Conservation (phyloP, 2,797 vertebrate genomes). For the Hemitrygon akajei region DNA sequence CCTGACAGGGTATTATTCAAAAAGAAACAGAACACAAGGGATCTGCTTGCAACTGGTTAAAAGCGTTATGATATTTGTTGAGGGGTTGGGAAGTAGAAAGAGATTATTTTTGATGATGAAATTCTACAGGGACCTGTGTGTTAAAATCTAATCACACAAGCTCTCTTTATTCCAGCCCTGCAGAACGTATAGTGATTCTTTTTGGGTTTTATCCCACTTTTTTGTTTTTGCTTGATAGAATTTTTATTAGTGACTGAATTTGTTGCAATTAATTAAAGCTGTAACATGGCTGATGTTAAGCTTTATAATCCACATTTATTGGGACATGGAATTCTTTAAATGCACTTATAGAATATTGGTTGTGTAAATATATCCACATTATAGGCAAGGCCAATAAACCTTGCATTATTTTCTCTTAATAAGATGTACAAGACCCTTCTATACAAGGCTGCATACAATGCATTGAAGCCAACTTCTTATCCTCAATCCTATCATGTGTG, state of each 20-base stretch:
- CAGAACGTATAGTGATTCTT: neutral
- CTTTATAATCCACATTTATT: neutral
- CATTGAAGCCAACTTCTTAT: constrained; percentile 46
- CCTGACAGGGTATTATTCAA: neutral
- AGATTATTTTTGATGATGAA: neutral
- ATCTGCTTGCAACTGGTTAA: neutral
- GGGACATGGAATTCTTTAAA: neutral
- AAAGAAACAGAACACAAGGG: neutral
- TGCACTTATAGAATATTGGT: neutral
- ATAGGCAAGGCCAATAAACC: neutral
- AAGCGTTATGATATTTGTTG: neutral
- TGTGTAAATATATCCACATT: neutral
- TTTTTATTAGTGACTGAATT: neutral
- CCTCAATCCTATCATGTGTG: constrained; percentile 40
- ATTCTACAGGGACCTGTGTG: neutral
- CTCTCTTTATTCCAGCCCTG: neutral
- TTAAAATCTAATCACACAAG: neutral
- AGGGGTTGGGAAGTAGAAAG: neutral
- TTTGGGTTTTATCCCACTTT: constrained; percentile 5
- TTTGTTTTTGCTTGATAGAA: neutral
- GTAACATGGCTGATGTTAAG: neutral
- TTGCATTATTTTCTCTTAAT: neutral
- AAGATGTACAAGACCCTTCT: neutral
- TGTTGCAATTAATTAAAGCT: neutral
- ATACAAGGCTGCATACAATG: constrained; percentile 41